Percentiles rank a stretch among this genome's conserved stretches.
phyloP scores from a whole-genome alignment of 2,113 vertebrate species.

The Entomyzon cyanotis region DNA sequence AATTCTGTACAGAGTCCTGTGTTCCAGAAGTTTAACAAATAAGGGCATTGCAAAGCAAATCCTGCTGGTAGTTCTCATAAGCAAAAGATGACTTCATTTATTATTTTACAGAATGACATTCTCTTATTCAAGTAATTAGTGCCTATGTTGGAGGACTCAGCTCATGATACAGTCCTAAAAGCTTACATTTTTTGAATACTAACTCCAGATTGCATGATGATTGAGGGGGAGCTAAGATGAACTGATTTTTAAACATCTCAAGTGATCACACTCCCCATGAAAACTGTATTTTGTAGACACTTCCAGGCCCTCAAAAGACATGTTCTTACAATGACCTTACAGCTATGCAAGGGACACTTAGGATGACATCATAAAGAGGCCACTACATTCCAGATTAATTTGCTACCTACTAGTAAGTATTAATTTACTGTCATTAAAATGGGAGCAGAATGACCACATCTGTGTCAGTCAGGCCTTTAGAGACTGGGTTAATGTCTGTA shows the following conservation, averaged over 20 bases:
- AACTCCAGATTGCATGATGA: neutral
- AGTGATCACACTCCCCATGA: neutral
- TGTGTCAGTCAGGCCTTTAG: neutral
- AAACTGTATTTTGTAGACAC: neutral
- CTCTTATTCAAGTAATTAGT: conserved; percentile 36
- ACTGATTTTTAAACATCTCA: neutral
- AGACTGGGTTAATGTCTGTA: neutral
- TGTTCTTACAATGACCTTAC: neutral
- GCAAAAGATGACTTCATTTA: conserved; percentile 51
- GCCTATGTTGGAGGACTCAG: neutral
- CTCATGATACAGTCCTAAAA: neutral
- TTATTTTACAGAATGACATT: conserved; percentile 54
- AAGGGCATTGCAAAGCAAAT: conserved; percentile 27
- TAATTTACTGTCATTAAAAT: neutral
- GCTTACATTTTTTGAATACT: conserved; percentile 13
- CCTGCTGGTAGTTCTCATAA: conserved; percentile 41
- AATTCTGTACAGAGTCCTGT: neutral
- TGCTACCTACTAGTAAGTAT: neutral
- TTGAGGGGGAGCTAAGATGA: neutral
- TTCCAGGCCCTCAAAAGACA: neutral
- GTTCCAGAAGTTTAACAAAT: conserved; percentile 39
- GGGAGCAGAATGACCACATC: neutral
- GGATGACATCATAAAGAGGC: neutral
- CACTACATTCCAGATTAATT: neutral
- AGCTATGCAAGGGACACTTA: neutral